These are phyloP conservation scores for Sesamia inferens DNA, from an alignment of 2,888 invertebrate species.

Conservation along the genomic window DNA sequence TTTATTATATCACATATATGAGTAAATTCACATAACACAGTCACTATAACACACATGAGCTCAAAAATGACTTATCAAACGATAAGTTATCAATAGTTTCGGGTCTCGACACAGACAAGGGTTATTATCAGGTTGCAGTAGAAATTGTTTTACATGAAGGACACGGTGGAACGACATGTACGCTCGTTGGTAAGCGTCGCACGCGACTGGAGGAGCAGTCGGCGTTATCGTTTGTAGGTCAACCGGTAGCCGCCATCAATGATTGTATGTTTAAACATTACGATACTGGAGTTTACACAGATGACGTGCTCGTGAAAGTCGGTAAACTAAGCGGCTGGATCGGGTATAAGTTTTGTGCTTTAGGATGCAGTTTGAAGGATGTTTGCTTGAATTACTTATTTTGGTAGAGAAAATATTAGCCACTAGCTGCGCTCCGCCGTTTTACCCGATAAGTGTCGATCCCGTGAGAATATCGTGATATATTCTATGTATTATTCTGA, in stretches of 20 bases:
- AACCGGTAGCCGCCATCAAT: slow-evolving; percentile 69
- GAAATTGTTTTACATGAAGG: slow-evolving; percentile 12
- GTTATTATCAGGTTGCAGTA: slow-evolving; percentile 25
- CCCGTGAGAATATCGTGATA: too few species aligned
- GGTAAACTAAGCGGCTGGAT: slow-evolving; percentile 8
- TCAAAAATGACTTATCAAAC: slow-evolving; percentile 51
- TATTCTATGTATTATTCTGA: too few species aligned
- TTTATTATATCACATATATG: slow-evolving; percentile 68
- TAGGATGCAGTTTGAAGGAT: slow-evolving; percentile 9
- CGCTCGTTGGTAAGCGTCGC: slow-evolving; percentile 40
- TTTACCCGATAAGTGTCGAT: too few species aligned
- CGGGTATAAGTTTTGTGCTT: slow-evolving; percentile 1
- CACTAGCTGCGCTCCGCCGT: neutral
- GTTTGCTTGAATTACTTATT: slow-evolving; percentile 15
- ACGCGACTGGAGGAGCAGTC: slow-evolving; percentile 63
- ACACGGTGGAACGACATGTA: slow-evolving; percentile 42
- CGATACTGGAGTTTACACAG: slow-evolving; percentile 66
- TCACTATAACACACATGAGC: slow-evolving; percentile 45
- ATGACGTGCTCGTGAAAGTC: slow-evolving; percentile 70
- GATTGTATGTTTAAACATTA: slow-evolving; percentile 72
- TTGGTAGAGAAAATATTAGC: neutral
- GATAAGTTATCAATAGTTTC: slow-evolving; percentile 61
- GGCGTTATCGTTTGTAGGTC: slow-evolving; percentile 75
- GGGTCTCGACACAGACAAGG: slow-evolving; percentile 28
- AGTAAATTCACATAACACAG: slow-evolving; percentile 62